Conservation (phyloP, 2,888 invertebrate genomes). For the Hypena proboscidalis region DNA sequence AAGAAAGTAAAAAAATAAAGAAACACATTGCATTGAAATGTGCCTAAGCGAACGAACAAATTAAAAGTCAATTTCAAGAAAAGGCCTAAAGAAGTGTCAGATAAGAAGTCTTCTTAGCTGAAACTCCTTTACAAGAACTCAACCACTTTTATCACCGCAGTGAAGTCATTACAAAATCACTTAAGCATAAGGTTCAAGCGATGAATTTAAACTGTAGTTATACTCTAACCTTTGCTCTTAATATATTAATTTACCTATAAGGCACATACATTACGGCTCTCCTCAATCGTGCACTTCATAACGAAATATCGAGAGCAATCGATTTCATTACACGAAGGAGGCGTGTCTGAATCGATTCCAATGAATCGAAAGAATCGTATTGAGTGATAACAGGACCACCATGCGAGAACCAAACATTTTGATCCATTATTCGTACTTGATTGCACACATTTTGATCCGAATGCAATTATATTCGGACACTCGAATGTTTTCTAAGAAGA, state of each 20-base stretch:
- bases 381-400: conserved; percentile 57
- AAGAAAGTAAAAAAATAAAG: too few relatives aligned
- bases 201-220: not conserved
- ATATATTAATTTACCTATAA: conserved; percentile 22
- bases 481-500: conserved; percentile 35
- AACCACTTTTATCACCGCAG: too few relatives aligned
- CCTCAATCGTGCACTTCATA: conserved; percentile 29
- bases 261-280: conserved; percentile 19
- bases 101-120: too few relatives aligned
- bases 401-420: conserved; percentile 46
- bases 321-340: conserved; percentile 43
- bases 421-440: conserved; percentile 37
- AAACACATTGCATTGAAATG: too few relatives aligned
- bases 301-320: conserved; percentile 39
- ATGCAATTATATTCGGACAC: conserved; percentile 37
- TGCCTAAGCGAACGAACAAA: too few relatives aligned
- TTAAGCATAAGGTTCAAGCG: not conserved
- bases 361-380: conserved; percentile 53
- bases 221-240: conserved; percentile 7
- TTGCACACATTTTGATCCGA: conserved; percentile 54
- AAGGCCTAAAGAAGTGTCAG: too few relatives aligned
- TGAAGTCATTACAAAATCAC: not conserved
- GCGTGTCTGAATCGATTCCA: conserved; percentile 51
- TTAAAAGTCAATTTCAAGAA: too few relatives aligned
- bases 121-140: too few relatives aligned